Conservation (phyloP, 2,113 vertebrate genomes). For the Cryptotis parvus region DNA sequence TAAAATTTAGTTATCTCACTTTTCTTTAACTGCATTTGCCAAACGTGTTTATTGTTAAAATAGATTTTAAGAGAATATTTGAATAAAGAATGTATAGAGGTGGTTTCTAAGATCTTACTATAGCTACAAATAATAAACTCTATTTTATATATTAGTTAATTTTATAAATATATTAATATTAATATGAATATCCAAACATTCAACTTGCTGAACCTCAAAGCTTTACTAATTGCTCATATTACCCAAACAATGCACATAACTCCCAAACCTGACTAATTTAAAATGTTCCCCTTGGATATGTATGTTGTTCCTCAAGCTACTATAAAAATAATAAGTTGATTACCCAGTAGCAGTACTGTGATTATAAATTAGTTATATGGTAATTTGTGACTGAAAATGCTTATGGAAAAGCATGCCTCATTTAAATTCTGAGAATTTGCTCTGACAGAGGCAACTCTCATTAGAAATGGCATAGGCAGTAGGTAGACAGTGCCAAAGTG, state of each 20-base stretch:
- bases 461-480: slow-evolving; percentile 77
- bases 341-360: slow-evolving; percentile 45
- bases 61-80: background rate
- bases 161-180: background rate
- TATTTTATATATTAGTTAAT: background rate
- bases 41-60: background rate
- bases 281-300: slow-evolving; percentile 54
- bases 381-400: background rate
- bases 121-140: background rate
- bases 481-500: slow-evolving; percentile 62
- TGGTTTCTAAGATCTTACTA: background rate
- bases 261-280: slow-evolving; percentile 63
- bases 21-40: too few relatives aligned
- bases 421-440: slow-evolving; percentile 62
- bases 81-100: background rate
- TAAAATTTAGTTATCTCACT: too few relatives aligned
- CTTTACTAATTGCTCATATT: slow-evolving; percentile 15
- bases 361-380: slow-evolving; percentile 69
- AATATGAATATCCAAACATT: background rate
- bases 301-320: slow-evolving; percentile 60
- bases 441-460: slow-evolving; percentile 47
- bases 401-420: slow-evolving; percentile 46
- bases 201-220: background rate
- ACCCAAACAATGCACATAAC: slow-evolving; percentile 42
- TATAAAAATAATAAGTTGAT: slow-evolving; percentile 71